These are phyloP conservation scores for Melospiza georgiana DNA, from an alignment of 2,113 vertebrate species.

Conservation along the genomic window DNA sequence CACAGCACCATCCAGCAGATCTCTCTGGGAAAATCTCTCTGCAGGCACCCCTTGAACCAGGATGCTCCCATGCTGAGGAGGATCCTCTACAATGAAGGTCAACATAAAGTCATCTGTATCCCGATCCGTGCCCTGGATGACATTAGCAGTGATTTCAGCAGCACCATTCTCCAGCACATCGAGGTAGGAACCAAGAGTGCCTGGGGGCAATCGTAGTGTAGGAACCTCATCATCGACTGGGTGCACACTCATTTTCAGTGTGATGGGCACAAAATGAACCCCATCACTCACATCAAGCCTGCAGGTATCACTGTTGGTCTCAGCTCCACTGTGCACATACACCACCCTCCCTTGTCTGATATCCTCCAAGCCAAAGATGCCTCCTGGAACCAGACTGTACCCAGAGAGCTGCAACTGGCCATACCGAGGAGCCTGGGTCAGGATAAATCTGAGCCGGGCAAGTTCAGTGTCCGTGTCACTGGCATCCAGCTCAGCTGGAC, in stretches of 20 bases:
- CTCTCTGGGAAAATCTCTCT: slow-evolving; percentile 87
- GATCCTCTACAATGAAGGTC: slow-evolving; percentile 89
- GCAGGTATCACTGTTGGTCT: slow-evolving; percentile 80
- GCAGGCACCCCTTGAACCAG: slow-evolving; percentile 82
- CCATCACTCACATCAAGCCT: slow-evolving; percentile 91
- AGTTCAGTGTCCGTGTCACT: slow-evolving; percentile 86
- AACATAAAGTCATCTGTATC: slow-evolving; percentile 89
- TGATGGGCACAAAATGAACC: slow-evolving; percentile 89
- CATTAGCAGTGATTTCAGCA: slow-evolving; percentile 87
- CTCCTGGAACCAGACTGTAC: slow-evolving; percentile 78
- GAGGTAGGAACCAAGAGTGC: slow-evolving; percentile 87
- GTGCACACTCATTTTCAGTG: slow-evolving; percentile 83
- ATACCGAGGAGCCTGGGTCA: slow-evolving; percentile 84
- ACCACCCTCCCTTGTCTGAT: slow-evolving; percentile 83
- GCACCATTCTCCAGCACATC: slow-evolving; percentile 91
- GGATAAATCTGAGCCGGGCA: slow-evolving; percentile 82
- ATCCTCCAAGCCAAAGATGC: slow-evolving; percentile 82
- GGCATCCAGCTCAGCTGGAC: slow-evolving; percentile 82
- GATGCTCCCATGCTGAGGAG: slow-evolving; percentile 84
- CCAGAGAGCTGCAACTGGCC: slow-evolving; percentile 82
- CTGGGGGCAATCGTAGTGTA: slow-evolving; percentile 77
- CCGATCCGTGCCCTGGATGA: slow-evolving; percentile 85
- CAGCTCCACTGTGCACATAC: slow-evolving; percentile 85
- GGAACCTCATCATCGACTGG: slow-evolving; percentile 84
- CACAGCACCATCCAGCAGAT: slow-evolving; percentile 89